These are phyloP conservation scores for Hystrix cristata DNA, from an alignment of 2,113 vertebrate species.

Conservation along the genomic window DNA sequence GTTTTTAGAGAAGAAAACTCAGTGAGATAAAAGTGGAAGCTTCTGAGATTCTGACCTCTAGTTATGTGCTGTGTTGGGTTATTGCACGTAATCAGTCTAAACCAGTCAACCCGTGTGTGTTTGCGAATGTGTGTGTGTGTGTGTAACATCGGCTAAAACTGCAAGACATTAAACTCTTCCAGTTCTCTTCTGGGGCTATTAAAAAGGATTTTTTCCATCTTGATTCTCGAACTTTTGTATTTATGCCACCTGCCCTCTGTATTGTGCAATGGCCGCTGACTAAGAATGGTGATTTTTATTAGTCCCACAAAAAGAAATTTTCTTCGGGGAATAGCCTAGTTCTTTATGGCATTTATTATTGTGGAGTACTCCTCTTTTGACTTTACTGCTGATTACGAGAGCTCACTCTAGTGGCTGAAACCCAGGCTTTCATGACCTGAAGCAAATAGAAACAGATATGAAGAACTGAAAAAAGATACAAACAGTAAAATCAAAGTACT, in stretches of 20 bases:
- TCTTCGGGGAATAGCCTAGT: conserved; percentile 2
- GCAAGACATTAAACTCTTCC: background rate
- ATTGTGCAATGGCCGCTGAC: background rate
- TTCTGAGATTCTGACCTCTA: background rate
- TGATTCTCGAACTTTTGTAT: background rate
- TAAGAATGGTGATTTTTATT: conserved; percentile 68
- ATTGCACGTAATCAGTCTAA: background rate
- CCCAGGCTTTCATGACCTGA: conserved; percentile 57
- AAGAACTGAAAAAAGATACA: conserved; percentile 68
- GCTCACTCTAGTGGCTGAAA: conserved; percentile 52
- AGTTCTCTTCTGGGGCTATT: background rate
- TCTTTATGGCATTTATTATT: conserved; percentile 63
- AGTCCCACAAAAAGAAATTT: conserved; percentile 44
- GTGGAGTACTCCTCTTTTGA: conserved; percentile 66
- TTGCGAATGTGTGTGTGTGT: background rate
- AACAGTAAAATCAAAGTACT: conserved; percentile 75
- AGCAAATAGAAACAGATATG: conserved; percentile 68
- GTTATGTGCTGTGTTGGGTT: background rate
- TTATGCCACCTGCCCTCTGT: background rate
- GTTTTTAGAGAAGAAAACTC: conserved; percentile 3
- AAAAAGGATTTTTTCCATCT: background rate
- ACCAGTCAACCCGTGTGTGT: background rate
- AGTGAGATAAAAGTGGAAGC: background rate
- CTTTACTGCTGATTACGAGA: conserved; percentile 51
- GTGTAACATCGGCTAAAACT: background rate